These are phyloP conservation scores for Sesamia nonagrioides DNA, from an alignment of 1,140 invertebrate genomes.

Conservation along the genomic window DNA sequence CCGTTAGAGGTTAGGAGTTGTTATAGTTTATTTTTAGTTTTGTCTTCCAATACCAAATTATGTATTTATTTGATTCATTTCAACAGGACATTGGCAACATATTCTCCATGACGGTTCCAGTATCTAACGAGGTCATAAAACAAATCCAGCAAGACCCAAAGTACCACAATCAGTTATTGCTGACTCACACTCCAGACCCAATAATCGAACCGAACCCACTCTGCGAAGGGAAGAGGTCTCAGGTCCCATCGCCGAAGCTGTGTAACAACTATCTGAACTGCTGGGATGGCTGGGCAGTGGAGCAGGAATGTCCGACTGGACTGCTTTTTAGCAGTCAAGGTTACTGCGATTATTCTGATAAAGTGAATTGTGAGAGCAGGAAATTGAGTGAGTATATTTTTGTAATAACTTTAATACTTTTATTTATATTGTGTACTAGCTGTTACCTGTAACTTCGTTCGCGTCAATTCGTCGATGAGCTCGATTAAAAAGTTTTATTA, in stretches of 20 bases:
- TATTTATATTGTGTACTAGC: no score
- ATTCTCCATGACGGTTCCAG: conserved; percentile 75
- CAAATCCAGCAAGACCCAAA: conserved; percentile 73
- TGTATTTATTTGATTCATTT: not conserved
- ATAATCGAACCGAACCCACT: conserved; percentile 67
- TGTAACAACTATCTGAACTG: conserved; percentile 91
- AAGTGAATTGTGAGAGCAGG: conserved; percentile 89
- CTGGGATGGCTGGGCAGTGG: conserved; percentile 90
- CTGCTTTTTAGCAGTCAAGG: conserved; percentile 89
- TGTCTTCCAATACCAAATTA: no score
- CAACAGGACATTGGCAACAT: conserved; percentile 52
- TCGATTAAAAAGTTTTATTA: no score
- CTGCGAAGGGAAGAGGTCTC: conserved; percentile 84
- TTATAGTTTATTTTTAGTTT: no score
- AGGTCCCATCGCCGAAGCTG: conserved; percentile 88
- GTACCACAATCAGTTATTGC: conserved; percentile 75
- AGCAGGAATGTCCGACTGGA: conserved; percentile 89
- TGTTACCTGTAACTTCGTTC: no score
- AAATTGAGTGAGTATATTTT: conserved; percentile 71
- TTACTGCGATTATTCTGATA: conserved; percentile 90
- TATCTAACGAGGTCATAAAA: conserved; percentile 76
- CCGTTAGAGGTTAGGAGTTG: no score
- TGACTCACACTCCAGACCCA: conserved; percentile 66
- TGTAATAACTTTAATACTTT: not conserved
- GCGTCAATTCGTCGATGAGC: no score